phyloP scores from a whole-genome alignment of 2,113 vertebrate species.

The Ptychochromis oligacanthus region DNA sequence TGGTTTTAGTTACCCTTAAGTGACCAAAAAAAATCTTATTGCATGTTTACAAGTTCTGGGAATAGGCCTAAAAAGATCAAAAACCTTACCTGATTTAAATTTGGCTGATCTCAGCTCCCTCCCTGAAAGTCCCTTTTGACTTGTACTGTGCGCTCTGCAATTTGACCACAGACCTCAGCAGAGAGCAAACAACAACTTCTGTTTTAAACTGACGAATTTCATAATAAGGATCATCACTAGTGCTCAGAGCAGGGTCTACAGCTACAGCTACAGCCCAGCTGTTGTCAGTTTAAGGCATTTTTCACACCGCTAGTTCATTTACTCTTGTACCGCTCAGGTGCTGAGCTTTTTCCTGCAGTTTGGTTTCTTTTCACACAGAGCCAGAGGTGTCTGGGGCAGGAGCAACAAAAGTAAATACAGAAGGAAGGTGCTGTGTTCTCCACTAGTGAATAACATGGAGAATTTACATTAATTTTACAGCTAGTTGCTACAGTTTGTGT shows the following conservation, averaged over 20 bases:
- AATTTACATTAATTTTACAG: too few species aligned
- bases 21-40: neutral
- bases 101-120: neutral
- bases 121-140: neutral
- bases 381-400: neutral
- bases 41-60: neutral
- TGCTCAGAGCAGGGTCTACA: too few species aligned
- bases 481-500: too few species aligned
- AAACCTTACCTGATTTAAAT: neutral
- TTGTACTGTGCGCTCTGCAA: neutral
- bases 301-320: neutral
- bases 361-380: too few species aligned
- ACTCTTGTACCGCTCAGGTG: neutral
- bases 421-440: neutral
- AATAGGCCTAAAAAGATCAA: neutral
- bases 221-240: neutral
- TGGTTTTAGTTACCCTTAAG: neutral
- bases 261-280: too few species aligned
- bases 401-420: neutral
- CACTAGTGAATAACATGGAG: too few species aligned
- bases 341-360: too few species aligned
- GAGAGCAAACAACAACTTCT: neutral
- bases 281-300: too few species aligned
- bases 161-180: neutral
- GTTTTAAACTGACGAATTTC: neutral